Base-by-base conservation (phyloP, 2,888 invertebrate species). In the Hirtodrosophila histrioides region DNA sequence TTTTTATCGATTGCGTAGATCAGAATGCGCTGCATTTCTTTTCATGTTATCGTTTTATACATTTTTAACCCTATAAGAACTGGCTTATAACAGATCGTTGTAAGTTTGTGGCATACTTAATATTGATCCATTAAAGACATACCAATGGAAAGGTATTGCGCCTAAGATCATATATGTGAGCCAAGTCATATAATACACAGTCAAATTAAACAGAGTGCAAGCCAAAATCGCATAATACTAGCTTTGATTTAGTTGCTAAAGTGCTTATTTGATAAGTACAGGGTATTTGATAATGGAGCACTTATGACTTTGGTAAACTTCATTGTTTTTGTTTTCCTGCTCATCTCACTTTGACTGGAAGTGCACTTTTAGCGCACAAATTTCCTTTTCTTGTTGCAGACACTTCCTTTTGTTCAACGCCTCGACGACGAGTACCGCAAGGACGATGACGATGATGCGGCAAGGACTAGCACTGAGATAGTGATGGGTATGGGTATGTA, bases 341-440 rank as follows among this genome's bases (percentile, higher is more conserved):
- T 67, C 72, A 61, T 65, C 76, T 75, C 79, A 82, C 79, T 82
- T 87, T 87, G 85, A 69, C 76, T 69, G 69, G 55, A 86, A 82
- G 84, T 86, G 88, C 88, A 82, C 86, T 82, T 81, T 81, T 63
- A 70, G 86, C 73, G 67, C 66, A 61, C 64, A 83, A 88, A 82
- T 88, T 86, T 83, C 83, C 84, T 78, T 82, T 82, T 82, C 82
- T 82, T 86, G 88, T 88, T 82, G 69, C 78, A 64, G 76, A 69
- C 78, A 61, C 48, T 69, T 71, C 58, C 85, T 81, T 75, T 88
- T 82, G 80, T 83, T 86, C 67, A 60, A 66, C 49, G 75, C 46
- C 45, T 50, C 49, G 61, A 49, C 56, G 40, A 37, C 35, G 50
- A 17, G 35, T 31, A 49, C 51, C 37, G 46, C 55, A 60, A 62